Percentiles rank a stretch among this genome's conserved stretches.
Evolutionary conservation across 2,113 vertebrate species (phyloP).

Genomic region (Leptodactylus fuscus): DNA sequence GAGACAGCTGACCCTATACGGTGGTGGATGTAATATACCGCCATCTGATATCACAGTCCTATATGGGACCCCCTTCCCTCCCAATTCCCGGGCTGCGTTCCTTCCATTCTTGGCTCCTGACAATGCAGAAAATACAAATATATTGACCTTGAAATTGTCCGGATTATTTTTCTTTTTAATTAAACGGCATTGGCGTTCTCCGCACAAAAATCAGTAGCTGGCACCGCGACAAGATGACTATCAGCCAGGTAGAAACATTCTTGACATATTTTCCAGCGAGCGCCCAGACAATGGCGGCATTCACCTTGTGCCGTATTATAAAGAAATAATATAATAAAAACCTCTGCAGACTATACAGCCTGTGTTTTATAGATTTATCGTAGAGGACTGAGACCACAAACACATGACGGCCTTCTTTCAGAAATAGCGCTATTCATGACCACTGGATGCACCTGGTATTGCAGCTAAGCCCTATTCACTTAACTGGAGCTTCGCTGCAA

Average conservation of each 20-base stretch:
- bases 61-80: background rate
- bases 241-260: slow-evolving; percentile 66
- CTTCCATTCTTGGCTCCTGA: background rate
- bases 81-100: background rate
- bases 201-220: slow-evolving; percentile 37
- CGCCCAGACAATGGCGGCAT: slow-evolving; percentile 61
- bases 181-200: slow-evolving; percentile 12
- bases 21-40: too few species aligned
- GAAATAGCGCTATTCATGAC: background rate
- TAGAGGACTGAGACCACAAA: background rate
- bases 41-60: background rate
- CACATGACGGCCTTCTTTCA: background rate
- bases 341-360: background rate
- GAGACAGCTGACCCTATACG: background rate
- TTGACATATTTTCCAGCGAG: slow-evolving; percentile 64
- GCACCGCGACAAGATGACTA: slow-evolving; percentile 64
- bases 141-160: slow-evolving; percentile 50
- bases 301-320: slow-evolving; percentile 54
- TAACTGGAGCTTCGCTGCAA: too few species aligned
- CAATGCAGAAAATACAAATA: slow-evolving; percentile 1
- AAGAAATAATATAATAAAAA: background rate
- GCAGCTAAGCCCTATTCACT: background rate
- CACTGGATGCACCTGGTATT: background rate
- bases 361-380: background rate
- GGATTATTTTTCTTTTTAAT: slow-evolving; percentile 39